Conservation (phyloP, 2,113 vertebrate genomes). For the Ictidomys tridecemlineatus region DNA sequence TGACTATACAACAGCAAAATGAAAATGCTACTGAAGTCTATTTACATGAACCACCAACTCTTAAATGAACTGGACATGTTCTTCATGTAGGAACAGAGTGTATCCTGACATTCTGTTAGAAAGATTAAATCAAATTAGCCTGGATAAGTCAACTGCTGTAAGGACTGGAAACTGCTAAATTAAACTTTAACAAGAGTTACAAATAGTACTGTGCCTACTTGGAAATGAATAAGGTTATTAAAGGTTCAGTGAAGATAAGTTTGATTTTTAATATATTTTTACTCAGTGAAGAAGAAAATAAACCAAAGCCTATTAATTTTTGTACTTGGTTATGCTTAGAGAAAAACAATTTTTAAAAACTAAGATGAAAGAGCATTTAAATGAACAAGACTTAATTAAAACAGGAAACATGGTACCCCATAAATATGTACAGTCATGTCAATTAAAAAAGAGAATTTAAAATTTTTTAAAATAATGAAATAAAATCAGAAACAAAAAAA, state of each 20-base stretch:
- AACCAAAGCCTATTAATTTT: slow-evolving; percentile 63
- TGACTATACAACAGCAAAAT: slow-evolving; percentile 45
- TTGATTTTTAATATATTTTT: slow-evolving; percentile 62
- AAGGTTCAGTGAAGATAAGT: slow-evolving; percentile 25
- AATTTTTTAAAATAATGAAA: neutral
- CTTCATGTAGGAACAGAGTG: slow-evolving; percentile 64
- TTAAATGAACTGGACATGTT: slow-evolving; percentile 58
- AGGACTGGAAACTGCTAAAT: slow-evolving; percentile 67
- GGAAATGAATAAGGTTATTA: slow-evolving; percentile 57
- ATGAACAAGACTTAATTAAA: slow-evolving; percentile 21
- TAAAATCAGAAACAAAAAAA: slow-evolving; percentile 32
- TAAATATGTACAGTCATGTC: neutral
- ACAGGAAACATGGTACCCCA: neutral
- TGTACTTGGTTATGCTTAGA: neutral
- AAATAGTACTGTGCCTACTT: slow-evolving; percentile 48
- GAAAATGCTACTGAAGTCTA: slow-evolving; percentile 46
- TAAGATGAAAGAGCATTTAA: slow-evolving; percentile 7
- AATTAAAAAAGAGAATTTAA: neutral
- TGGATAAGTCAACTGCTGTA: slow-evolving; percentile 62
- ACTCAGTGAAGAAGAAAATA: slow-evolving; percentile 68
- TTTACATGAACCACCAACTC: slow-evolving; percentile 55
- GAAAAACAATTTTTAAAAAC: neutral
- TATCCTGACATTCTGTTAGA: slow-evolving; percentile 64
- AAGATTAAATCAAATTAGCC: slow-evolving; percentile 76
- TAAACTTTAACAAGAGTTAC: slow-evolving; percentile 63